Percentiles rank a stretch among this genome's conserved stretches.
These are phyloP conservation scores for Torymus auratus DNA, from an alignment of 2,888 invertebrate species.

Conservation along the genomic window DNA sequence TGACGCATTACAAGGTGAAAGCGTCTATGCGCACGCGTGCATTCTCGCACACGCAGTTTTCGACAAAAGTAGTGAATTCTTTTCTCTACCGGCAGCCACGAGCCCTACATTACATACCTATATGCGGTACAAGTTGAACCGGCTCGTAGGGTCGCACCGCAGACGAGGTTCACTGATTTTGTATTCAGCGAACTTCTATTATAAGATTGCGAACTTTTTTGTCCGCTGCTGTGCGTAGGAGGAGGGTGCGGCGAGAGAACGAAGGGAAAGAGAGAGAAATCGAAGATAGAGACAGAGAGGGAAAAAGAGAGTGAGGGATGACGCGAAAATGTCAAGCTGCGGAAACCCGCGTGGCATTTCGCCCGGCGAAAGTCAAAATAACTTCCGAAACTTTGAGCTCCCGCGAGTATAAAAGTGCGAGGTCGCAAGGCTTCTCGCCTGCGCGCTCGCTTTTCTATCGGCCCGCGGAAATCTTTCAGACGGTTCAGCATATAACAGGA, in stretches of 20 bases:
- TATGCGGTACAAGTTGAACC: conserved; percentile 67
- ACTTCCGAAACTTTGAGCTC: conserved; percentile 72
- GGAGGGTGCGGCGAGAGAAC: conserved; percentile 32
- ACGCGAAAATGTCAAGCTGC: conserved; percentile 58
- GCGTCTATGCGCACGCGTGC: not conserved
- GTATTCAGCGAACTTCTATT: conserved; percentile 72
- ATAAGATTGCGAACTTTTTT: conserved; percentile 71
- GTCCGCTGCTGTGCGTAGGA: conserved; percentile 5
- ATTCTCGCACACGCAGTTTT: too few species aligned
- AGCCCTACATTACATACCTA: conserved; percentile 55
- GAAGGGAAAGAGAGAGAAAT: conserved; percentile 50
- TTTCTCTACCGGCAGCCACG: not conserved
- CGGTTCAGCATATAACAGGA: conserved; percentile 52
- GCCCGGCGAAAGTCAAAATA: conserved; percentile 70
- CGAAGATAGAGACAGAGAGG: conserved; percentile 48
- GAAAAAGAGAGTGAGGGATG: conserved; percentile 55
- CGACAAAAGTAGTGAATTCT: not conserved
- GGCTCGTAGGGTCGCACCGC: conserved; percentile 44
- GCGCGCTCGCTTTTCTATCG: conserved; percentile 70
- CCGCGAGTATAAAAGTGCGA: conserved; percentile 70
- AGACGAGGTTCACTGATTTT: conserved; percentile 67
- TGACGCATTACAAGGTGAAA: conserved; percentile 5
- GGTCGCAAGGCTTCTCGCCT: not conserved
- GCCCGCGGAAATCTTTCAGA: conserved; percentile 66
- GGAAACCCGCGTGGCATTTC: conserved; percentile 25